Percentiles rank a stretch among this genome's conserved stretches.
Conservation (phyloP, 2,797 vertebrate genomes). For the Rhinophrynus dorsalis region DNA sequence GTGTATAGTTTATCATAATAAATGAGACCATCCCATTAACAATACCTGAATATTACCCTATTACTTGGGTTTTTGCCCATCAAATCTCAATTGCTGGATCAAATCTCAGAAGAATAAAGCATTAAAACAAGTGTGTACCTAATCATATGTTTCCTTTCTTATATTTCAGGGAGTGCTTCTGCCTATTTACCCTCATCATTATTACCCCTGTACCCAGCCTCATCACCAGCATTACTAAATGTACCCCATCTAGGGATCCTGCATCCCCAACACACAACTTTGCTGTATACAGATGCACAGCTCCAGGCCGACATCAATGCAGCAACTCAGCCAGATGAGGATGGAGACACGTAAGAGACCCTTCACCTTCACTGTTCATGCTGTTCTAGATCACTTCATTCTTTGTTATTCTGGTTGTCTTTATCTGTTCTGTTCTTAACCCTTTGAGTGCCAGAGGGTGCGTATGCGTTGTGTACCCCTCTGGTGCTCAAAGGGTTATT, state of each 20-base stretch:
- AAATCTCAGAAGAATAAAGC: too few species aligned
- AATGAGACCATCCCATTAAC: too few species aligned
- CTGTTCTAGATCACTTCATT: background rate
- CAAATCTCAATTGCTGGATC: too few species aligned
- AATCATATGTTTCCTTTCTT: too few species aligned
- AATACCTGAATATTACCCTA: too few species aligned
- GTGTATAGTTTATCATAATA: too few species aligned
- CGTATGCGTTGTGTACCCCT: too few species aligned
- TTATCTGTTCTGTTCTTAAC: too few species aligned
- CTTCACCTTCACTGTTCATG: background rate
- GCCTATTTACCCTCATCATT: background rate
- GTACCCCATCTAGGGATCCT: background rate
- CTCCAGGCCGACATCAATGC: conserved; percentile 26
- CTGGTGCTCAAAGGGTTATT: too few species aligned
- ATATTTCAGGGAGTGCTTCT: background rate
- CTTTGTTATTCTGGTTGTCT: background rate
- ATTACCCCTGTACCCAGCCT: background rate
- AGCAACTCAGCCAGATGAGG: conserved; percentile 29
- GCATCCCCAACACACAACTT: background rate
- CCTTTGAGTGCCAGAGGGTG: too few species aligned
- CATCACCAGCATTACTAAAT: conserved; percentile 3
- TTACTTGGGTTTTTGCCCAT: too few species aligned
- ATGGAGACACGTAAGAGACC: conserved; percentile 39
- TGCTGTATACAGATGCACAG: conserved; percentile 6
- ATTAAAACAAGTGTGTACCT: too few species aligned